These are phyloP conservation scores for Chauna torquata DNA, from an alignment of 2,113 vertebrate genomes.

Conservation along the genomic window DNA sequence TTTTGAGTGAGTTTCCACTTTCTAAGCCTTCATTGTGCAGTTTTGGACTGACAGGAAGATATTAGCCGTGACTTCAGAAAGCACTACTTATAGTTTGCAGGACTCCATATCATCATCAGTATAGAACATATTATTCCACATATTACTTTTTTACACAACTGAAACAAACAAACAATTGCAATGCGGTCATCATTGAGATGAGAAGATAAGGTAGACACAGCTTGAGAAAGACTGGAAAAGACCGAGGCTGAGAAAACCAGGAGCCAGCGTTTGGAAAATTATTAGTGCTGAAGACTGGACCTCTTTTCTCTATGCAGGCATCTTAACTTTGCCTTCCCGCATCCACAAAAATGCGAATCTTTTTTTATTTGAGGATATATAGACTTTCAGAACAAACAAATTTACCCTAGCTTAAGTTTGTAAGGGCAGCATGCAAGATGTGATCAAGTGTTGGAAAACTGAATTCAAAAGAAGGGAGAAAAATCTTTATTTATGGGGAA, in stretches of 20 bases:
- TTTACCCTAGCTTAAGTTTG: not conserved
- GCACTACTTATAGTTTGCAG: not conserved
- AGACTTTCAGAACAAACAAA: not conserved
- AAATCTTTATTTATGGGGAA: not conserved
- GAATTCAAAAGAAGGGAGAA: not conserved
- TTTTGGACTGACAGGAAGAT: not conserved
- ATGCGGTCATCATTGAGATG: not conserved
- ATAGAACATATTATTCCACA: not conserved
- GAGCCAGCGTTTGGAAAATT: not conserved
- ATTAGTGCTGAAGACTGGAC: not conserved
- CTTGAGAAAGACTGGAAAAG: not conserved
- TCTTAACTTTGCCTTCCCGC: not conserved
- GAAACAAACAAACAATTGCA: not conserved
- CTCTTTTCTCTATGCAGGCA: not conserved
- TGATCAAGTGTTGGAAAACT: not conserved
- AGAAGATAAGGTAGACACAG: not conserved
- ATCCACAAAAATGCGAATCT: not conserved
- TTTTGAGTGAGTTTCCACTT: not conserved
- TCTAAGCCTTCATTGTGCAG: not conserved
- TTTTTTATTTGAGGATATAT: not conserved
- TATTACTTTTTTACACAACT: not conserved
- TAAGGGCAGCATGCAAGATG: not conserved
- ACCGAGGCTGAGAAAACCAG: not conserved
- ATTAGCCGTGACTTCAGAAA: not conserved
- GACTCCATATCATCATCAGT: not conserved